Evolutionary conservation across 2,113 vertebrate genomes (phyloP).

Genomic region (Scomber scombrus): DNA sequence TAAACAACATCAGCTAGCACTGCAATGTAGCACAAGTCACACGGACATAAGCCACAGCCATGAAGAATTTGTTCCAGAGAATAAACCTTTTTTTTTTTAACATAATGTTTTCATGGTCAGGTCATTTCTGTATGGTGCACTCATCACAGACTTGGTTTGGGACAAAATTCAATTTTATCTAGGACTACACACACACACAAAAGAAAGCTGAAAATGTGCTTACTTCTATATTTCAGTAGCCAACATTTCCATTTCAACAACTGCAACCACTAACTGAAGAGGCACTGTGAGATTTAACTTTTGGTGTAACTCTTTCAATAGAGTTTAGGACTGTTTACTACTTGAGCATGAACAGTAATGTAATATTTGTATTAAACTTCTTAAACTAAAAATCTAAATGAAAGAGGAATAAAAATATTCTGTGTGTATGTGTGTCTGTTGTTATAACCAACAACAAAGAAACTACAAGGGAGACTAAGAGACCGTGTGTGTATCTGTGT

Average conservation of each 20-base stretch:
- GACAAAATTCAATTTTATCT: not conserved
- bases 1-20: not conserved
- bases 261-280: too few relatives aligned
- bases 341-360: not conserved
- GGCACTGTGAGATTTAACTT: too few relatives aligned
- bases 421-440: not conserved
- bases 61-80: not conserved
- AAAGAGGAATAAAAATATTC: slow-evolving; percentile 1
- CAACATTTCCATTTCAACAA: too few relatives aligned
- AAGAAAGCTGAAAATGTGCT: not conserved
- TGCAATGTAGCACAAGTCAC: not conserved
- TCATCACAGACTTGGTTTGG: not conserved
- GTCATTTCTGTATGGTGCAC: not conserved
- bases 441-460: not conserved
- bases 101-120: too few relatives aligned
- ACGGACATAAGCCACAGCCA: not conserved
- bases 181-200: not conserved
- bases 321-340: not conserved
- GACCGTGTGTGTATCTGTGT: too few relatives aligned
- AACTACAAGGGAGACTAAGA: not conserved
- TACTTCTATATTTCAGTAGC: not conserved
- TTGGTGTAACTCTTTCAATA: not conserved
- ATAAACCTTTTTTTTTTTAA: not conserved
- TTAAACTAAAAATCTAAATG: not conserved
- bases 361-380: not conserved